Conservation (phyloP, 2,113 vertebrate genomes). For the Chamaea fasciata region DNA sequence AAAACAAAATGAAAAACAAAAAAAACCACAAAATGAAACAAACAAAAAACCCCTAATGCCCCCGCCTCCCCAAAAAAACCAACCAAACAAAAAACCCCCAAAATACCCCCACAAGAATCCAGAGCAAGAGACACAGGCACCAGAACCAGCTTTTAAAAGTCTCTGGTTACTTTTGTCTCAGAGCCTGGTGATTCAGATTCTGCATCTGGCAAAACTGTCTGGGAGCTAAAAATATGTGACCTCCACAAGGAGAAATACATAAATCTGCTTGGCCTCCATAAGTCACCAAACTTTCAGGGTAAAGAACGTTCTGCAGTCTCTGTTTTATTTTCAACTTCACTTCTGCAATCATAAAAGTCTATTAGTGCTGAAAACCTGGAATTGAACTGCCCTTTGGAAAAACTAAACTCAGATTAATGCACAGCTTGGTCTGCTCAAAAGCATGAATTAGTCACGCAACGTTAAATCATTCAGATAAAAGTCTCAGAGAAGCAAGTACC, state of each 20-base stretch:
- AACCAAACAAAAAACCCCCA: too few species aligned
- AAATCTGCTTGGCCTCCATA: conserved; percentile 10
- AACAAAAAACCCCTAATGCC: too few species aligned
- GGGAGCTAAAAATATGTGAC: conserved; percentile 18
- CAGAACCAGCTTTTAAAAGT: neutral
- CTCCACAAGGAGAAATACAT: conserved; percentile 10
- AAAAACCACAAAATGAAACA: neutral
- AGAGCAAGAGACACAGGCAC: neutral
- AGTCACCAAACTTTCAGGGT: neutral
- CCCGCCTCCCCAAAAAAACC: neutral
- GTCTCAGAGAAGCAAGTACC: neutral
- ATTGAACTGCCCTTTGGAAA: neutral
- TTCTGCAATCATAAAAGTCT: conserved; percentile 26
- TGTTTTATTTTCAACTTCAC: conserved; percentile 29
- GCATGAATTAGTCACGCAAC: neutral
- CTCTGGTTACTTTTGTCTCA: neutral
- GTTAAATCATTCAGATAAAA: neutral
- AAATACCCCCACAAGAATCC: too few species aligned
- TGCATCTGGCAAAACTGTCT: neutral
- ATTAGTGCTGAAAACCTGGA: conserved; percentile 11
- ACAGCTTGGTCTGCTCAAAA: neutral
- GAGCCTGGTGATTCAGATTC: neutral
- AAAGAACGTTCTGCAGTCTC: neutral
- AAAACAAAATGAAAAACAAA: neutral
- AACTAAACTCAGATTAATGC: neutral